These are phyloP conservation scores for Equus quagga DNA, from an alignment of 2,113 vertebrate genomes.

Conservation along the genomic window DNA sequence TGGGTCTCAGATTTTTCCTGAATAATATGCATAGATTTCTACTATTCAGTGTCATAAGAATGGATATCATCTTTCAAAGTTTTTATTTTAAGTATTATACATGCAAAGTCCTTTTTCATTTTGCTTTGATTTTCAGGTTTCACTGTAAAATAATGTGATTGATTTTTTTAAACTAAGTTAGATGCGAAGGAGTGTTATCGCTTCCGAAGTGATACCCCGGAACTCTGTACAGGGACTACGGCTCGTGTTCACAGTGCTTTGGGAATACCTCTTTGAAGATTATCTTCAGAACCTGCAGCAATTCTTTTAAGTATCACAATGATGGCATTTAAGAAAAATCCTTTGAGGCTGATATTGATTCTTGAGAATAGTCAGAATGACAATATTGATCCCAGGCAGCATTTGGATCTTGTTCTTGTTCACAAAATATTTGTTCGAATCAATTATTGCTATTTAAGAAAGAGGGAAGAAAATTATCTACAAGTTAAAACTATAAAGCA, in stretches of 20 bases:
- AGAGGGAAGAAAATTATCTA: not conserved
- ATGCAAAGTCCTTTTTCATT: not conserved
- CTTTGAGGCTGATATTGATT: not conserved
- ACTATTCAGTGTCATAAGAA: not conserved
- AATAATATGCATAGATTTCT: not conserved
- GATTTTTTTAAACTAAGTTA: not conserved
- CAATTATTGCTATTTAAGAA: not conserved
- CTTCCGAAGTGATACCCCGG: not conserved
- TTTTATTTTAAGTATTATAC: slow-evolving; percentile 31
- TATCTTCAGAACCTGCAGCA: not conserved
- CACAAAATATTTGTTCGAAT: not conserved
- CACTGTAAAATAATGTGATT: not conserved
- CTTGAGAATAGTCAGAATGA: slow-evolving; percentile 22
- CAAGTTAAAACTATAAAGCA: not conserved
- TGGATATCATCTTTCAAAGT: slow-evolving; percentile 3
- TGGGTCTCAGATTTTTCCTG: not conserved
- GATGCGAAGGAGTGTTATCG: not conserved
- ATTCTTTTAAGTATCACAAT: not conserved
- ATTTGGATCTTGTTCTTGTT: not conserved
- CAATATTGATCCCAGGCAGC: not conserved
- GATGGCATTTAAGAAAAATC: not conserved
- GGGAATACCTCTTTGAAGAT: not conserved
- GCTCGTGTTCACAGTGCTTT: not conserved
- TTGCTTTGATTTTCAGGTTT: slow-evolving; percentile 41
- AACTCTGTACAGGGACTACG: not conserved